Evolutionary conservation across 2,888 invertebrate genomes (phyloP).

Genomic region (Eutolmus rufibarbis): DNA sequence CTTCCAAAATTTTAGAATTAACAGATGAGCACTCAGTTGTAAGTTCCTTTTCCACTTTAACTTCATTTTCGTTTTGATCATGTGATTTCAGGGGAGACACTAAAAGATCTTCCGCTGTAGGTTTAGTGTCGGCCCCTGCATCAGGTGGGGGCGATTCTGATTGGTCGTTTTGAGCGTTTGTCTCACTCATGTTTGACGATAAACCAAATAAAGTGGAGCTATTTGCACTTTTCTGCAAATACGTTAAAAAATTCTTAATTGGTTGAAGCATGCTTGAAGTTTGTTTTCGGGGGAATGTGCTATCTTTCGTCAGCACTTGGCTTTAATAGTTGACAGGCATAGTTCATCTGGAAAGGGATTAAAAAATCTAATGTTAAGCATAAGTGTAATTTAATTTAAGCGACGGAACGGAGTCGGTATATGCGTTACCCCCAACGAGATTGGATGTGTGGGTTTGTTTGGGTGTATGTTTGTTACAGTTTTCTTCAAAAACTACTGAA

Average conservation of each 20-base stretch:
- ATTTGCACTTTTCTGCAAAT: conserved; percentile 62
- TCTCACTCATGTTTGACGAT: conserved; percentile 47
- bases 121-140: not conserved
- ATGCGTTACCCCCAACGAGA: no score
- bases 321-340: not conserved
- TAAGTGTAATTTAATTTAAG: not conserved
- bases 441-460: no score
- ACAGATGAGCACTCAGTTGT: not conserved
- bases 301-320: not conserved
- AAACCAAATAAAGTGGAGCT: conserved; percentile 57
- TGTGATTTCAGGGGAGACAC: conserved; percentile 26
- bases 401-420: no score
- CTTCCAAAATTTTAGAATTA: not conserved
- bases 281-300: not conserved
- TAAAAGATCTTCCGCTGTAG: not conserved
- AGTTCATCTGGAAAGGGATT: not conserved
- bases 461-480: no score
- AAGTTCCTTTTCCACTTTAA: not conserved
- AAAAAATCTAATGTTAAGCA: not conserved
- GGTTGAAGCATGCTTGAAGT: conserved; percentile 57
- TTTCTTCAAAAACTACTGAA: no score
- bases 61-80: conserved; percentile 51
- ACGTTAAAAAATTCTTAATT: conserved; percentile 60
- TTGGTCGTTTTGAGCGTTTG: not conserved
- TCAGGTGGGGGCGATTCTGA: not conserved